These are phyloP conservation scores for Streptopelia turtur DNA, from an alignment of 2,797 vertebrate genomes.

Conservation along the genomic window DNA sequence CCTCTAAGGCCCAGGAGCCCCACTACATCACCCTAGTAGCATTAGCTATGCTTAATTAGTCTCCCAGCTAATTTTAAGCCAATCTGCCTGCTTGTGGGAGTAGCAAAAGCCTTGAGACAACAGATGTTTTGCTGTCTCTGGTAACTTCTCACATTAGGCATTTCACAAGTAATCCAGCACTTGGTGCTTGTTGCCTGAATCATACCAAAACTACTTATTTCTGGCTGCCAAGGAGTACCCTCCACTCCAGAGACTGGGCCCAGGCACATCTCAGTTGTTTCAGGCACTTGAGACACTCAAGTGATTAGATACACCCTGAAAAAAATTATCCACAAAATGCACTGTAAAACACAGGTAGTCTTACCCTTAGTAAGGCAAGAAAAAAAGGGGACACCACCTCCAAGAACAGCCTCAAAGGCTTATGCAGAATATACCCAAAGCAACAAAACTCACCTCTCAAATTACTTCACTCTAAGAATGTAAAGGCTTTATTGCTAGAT, in stretches of 20 bases:
- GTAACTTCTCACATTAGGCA: background rate
- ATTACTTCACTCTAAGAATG: background rate
- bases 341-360: background rate
- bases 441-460: background rate
- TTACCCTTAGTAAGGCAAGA: background rate
- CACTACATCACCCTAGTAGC: background rate
- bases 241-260: background rate
- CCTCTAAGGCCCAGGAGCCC: background rate
- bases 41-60: background rate
- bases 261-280: background rate
- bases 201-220: background rate
- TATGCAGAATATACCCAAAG: rapidly evolving
- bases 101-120: background rate
- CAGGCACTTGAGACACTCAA: rapidly evolving
- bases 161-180: background rate
- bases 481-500: background rate
- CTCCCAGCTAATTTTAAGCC: background rate
- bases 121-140: background rate
- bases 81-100: background rate
- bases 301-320: background rate
- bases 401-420: background rate
- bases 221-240: background rate
- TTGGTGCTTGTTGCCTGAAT: rapidly evolving
- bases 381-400: background rate
- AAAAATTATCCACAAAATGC: background rate